These are phyloP conservation scores for Heptranchias perlo DNA, from an alignment of 2,113 vertebrate genomes.

Conservation along the genomic window DNA sequence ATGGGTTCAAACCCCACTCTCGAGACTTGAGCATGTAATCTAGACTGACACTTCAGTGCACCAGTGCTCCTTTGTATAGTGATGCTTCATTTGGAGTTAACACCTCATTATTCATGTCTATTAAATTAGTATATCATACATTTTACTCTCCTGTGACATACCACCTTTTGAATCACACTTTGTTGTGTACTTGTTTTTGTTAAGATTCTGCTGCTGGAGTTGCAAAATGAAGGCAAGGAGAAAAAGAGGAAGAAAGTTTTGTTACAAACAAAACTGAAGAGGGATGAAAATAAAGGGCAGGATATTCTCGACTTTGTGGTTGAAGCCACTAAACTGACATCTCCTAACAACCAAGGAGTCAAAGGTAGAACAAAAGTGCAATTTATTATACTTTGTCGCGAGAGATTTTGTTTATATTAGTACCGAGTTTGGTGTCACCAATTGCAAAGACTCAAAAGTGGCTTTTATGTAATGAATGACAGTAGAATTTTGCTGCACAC, in stretches of 20 bases:
- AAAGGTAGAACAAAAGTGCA: constrained; percentile 63
- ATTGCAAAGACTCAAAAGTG: not conserved
- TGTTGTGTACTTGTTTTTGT: not conserved
- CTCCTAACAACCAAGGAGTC: constrained; percentile 84
- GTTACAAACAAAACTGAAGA: constrained; percentile 77
- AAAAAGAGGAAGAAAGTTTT: constrained; percentile 93
- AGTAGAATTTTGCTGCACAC: not conserved
- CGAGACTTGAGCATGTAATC: not conserved
- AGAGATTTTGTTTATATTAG: not conserved
- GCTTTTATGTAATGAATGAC: not conserved
- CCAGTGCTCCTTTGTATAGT: not conserved
- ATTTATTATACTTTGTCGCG: not conserved
- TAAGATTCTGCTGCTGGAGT: constrained; percentile 90
- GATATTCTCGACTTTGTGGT: constrained; percentile 90
- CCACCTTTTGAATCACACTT: not conserved
- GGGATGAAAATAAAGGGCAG: constrained; percentile 73
- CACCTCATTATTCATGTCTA: not conserved
- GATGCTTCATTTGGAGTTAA: not conserved
- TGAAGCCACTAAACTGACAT: constrained; percentile 82
- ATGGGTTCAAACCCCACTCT: not conserved
- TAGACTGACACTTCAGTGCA: not conserved
- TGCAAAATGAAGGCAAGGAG: constrained; percentile 93
- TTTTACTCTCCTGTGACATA: not conserved
- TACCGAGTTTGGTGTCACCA: not conserved
- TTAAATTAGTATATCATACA: not conserved